These are phyloP conservation scores for Margarornis squamiger DNA, from an alignment of 2,797 vertebrate genomes.

Conservation along the genomic window DNA sequence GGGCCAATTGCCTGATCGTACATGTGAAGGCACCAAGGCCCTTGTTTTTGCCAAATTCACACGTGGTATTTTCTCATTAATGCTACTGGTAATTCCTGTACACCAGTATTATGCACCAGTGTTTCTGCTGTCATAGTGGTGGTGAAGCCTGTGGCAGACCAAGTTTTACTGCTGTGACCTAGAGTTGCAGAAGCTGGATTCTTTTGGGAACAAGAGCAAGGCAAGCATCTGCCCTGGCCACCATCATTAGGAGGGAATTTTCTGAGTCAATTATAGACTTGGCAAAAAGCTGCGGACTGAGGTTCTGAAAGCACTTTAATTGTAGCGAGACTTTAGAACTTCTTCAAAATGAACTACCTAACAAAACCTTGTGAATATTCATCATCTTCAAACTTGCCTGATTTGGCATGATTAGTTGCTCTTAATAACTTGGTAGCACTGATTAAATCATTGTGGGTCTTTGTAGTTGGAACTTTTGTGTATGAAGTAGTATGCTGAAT, in stretches of 20 bases:
- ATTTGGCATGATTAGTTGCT: slow-evolving; percentile 24
- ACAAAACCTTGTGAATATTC: slow-evolving; percentile 43
- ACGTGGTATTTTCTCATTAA: background rate
- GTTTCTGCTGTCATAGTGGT: background rate
- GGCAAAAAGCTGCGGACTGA: background rate
- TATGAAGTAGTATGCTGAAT: slow-evolving; percentile 4
- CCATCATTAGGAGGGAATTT: background rate
- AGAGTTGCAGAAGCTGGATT: background rate
- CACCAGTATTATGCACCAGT: background rate
- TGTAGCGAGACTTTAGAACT: background rate
- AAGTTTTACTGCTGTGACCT: background rate
- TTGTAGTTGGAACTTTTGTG: slow-evolving; percentile 20
- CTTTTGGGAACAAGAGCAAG: background rate
- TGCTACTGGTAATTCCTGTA: background rate
- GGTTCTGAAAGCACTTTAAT: slow-evolving; percentile 15
- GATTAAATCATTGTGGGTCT: slow-evolving; percentile 24
- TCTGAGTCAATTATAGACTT: background rate
- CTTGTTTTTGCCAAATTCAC: background rate
- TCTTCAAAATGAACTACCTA: slow-evolving; percentile 1
- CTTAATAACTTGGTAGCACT: slow-evolving; percentile 37
- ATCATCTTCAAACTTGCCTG: background rate
- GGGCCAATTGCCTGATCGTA: background rate
- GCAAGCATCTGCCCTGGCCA: background rate
- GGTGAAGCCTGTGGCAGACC: background rate
- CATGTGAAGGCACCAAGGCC: background rate